Percentiles rank a stretch among this genome's conserved stretches.
These are phyloP conservation scores for Crenichthys baileyi DNA, from an alignment of 2,797 vertebrate genomes.

Conservation along the genomic window DNA sequence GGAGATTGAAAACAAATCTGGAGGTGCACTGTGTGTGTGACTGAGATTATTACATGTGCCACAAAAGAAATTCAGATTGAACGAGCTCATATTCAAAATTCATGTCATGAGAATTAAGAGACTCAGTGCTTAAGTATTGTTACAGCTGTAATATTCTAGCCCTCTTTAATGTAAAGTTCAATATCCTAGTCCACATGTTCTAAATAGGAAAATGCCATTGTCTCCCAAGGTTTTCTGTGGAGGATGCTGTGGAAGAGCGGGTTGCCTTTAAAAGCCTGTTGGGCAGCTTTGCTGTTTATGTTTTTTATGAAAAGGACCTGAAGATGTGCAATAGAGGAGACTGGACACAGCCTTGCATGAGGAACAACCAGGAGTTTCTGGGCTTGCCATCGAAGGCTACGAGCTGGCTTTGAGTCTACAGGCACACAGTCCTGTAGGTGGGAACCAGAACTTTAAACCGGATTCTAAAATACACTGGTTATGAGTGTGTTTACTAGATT, in stretches of 20 bases:
- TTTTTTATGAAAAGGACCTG: too few relatives aligned
- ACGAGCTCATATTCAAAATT: neutral
- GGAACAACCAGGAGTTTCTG: too few relatives aligned
- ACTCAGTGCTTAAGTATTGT: neutral
- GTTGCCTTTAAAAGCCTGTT: neutral
- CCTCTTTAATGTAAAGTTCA: neutral
- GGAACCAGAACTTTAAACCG: too few relatives aligned
- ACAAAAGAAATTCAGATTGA: neutral
- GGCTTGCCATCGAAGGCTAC: too few relatives aligned
- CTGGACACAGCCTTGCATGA: too few relatives aligned
- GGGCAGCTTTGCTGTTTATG: too few relatives aligned
- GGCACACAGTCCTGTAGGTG: too few relatives aligned
- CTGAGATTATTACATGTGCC: neutral
- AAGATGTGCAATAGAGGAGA: too few relatives aligned
- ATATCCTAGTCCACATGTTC: neutral
- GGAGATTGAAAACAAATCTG: neutral
- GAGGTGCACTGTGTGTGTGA: neutral
- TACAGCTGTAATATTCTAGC: neutral
- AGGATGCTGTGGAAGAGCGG: neutral
- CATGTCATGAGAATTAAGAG: constrained; percentile 1
- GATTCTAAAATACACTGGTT: too few relatives aligned
- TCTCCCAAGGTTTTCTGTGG: neutral
- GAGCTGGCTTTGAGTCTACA: too few relatives aligned
- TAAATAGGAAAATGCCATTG: neutral
- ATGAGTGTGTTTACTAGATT: too few relatives aligned